Conservation (phyloP, 2,113 vertebrate genomes). For the Boleophthalmus pectinirostris region DNA sequence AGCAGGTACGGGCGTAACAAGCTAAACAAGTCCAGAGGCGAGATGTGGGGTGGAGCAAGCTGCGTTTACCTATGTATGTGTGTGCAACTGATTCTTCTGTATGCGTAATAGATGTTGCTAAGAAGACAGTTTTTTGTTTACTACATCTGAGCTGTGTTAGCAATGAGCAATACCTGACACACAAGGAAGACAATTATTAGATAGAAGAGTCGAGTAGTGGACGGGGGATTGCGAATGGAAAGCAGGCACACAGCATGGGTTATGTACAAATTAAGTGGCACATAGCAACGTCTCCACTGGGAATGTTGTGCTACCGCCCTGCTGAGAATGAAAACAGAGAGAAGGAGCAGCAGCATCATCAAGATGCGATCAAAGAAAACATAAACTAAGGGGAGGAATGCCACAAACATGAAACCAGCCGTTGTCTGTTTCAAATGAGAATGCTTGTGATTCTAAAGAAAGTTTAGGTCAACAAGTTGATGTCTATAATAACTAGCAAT, state of each 20-base stretch:
- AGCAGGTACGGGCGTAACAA: conserved; percentile 71
- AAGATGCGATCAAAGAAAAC: conserved; percentile 43
- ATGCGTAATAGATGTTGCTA: conserved; percentile 46
- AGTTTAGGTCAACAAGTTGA: neutral
- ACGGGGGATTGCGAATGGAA: neutral
- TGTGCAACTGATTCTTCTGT: neutral
- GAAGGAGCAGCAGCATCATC: conserved; percentile 34
- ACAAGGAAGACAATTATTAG: conserved; percentile 18
- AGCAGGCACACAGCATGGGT: conserved; percentile 11
- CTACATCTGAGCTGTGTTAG: conserved; percentile 32
- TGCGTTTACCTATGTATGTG: conserved; percentile 25
- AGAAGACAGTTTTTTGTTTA: conserved; percentile 50
- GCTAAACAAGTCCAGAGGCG: conserved; percentile 69
- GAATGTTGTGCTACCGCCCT: conserved; percentile 49
- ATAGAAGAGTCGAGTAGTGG: neutral
- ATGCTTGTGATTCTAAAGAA: neutral
- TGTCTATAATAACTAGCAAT: neutral
- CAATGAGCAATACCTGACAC: conserved; percentile 37
- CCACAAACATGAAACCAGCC: neutral
- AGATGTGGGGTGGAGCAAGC: conserved; percentile 53
- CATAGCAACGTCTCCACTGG: conserved; percentile 49
- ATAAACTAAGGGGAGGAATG: neutral
- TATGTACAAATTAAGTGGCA: conserved; percentile 16
- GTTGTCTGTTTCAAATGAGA: neutral
- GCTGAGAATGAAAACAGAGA: conserved; percentile 36